Evolutionary conservation across 2,113 vertebrate species (phyloP).

Genomic region (Microcebus ravelobensis): DNA sequence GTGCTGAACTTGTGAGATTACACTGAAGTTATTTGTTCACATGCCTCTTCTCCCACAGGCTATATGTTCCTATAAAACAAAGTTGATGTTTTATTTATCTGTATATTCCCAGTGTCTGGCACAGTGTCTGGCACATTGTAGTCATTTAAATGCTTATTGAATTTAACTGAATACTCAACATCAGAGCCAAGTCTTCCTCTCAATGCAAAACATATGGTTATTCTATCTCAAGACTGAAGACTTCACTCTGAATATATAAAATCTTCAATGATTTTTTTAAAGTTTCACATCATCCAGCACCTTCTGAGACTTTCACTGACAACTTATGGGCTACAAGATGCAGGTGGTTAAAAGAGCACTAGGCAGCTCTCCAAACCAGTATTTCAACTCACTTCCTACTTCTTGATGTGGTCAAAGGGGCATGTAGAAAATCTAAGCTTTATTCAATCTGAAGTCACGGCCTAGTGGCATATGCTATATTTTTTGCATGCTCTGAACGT

Average conservation of each 20-base stretch:
- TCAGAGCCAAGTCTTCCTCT: conserved; percentile 6
- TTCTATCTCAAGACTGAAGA: neutral
- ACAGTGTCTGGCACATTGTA: neutral
- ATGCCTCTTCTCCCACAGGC: neutral
- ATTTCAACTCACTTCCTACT: neutral
- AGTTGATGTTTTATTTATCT: neutral
- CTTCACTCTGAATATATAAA: conserved; percentile 32
- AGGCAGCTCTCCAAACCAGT: neutral
- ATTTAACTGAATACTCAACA: neutral
- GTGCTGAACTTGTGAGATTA: neutral
- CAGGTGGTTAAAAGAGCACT: neutral
- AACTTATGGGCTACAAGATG: neutral
- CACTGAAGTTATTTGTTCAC: neutral
- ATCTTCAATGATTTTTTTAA: neutral
- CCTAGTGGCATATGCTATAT: neutral
- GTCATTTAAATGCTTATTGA: neutral
- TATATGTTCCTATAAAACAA: neutral
- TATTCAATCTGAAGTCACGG: conserved; percentile 48
- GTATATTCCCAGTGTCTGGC: neutral
- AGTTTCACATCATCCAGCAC: neutral
- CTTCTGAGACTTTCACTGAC: neutral
- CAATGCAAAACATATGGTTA: neutral
- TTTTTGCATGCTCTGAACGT: neutral
- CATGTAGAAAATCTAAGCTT: conserved; percentile 6
- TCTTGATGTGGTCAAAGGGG: neutral